Conservation (phyloP, 2,797 vertebrate species). For the Ibycter americanus region DNA sequence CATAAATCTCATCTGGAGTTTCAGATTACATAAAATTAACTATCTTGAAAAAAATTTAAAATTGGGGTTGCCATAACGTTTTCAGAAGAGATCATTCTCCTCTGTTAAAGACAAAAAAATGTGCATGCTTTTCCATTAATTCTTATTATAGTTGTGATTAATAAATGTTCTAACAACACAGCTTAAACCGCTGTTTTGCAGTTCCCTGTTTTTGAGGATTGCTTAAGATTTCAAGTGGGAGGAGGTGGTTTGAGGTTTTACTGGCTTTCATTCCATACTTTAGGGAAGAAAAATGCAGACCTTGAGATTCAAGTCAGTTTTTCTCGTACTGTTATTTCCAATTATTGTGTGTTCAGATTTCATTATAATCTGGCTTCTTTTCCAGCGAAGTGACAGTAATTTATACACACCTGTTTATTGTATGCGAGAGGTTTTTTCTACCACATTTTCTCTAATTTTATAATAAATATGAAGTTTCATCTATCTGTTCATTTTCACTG, state of each 20-base stretch:
- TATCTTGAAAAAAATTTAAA: neutral
- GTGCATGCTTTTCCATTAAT: neutral
- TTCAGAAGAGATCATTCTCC: slow-evolving; percentile 9
- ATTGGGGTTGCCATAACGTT: neutral
- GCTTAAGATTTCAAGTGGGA: neutral
- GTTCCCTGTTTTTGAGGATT: neutral
- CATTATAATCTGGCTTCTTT: neutral
- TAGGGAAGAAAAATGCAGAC: neutral
- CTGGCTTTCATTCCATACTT: neutral
- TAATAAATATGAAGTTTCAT: neutral
- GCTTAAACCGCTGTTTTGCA: slow-evolving; percentile 3
- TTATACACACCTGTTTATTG: neutral
- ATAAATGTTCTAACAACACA: slow-evolving; percentile 15
- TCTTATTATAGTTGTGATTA: slow-evolving; percentile 45
- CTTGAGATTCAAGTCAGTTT: neutral
- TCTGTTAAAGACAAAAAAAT: neutral
- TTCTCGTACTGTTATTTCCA: neutral
- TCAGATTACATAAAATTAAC: neutral
- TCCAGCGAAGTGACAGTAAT: neutral
- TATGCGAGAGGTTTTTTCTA: neutral
- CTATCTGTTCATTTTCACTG: neutral
- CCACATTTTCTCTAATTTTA: neutral
- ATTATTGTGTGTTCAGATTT: neutral
- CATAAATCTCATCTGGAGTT: neutral
- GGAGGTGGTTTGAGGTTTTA: neutral